These are phyloP conservation scores for Noctilio leporinus DNA, from an alignment of 2,113 vertebrate species.

Conservation along the genomic window DNA sequence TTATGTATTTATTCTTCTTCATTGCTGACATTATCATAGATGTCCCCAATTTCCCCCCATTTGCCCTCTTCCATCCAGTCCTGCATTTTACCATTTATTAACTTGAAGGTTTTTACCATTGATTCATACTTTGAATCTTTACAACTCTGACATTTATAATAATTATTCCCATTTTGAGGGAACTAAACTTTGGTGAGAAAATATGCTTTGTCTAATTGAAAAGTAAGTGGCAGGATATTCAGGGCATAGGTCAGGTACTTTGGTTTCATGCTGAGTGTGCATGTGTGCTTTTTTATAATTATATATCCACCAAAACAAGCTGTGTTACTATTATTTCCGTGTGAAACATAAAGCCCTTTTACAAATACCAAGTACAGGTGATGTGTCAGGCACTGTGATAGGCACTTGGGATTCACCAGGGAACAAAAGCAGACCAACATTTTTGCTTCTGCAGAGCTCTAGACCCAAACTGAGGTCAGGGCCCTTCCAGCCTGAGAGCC, in stretches of 20 bases:
- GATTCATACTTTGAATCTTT: background rate
- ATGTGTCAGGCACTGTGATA: background rate
- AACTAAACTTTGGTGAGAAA: background rate
- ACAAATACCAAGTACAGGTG: background rate
- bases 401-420: background rate
- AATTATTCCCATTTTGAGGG: background rate
- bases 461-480: background rate
- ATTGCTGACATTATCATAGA: too few relatives aligned
- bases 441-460: rapidly evolving
- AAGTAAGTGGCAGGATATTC: background rate
- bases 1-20: too few relatives aligned
- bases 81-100: background rate
- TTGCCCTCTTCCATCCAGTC: too few relatives aligned
- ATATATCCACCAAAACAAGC: background rate
- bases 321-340: background rate
- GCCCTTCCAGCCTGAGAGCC: background rate
- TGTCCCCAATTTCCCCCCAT: too few relatives aligned
- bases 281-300: background rate
- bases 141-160: background rate
- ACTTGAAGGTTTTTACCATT: background rate
- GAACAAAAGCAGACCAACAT: background rate
- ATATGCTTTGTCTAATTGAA: background rate
- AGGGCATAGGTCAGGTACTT: background rate
- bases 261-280: background rate
- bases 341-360: background rate